Evolutionary conservation across 2,113 vertebrate species (phyloP), one percentile per base, ranked within the genome.

Genomic region (Boleophthalmus pectinirostris): DNA sequence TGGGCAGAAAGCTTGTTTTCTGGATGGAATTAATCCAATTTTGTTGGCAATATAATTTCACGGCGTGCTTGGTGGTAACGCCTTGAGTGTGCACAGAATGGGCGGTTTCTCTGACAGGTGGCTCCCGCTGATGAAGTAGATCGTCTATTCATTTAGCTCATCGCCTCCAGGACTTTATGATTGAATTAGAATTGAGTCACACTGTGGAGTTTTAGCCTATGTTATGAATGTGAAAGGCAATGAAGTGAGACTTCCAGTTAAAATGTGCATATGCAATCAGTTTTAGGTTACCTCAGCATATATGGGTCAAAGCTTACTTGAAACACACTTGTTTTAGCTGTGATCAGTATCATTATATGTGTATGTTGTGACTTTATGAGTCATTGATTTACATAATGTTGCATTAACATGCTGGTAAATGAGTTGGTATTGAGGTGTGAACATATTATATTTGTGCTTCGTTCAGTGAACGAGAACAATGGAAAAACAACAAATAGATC

Each of bases 21-120:
- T 51, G 79, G 86, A 88, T 89, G 88, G 86, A 86, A 92, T 91
- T 82, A 83, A 92, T 90, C 86, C 81, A 46, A 63, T 85, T 58
- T 84, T 79, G 82, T 88, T 38, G 33, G 61, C 20, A 64, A 43
- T 38, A 64, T 64, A 64, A 64, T 64, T 64, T 38, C 61, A 64
- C 29, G 33, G 20, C 33, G 18, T 38, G 33, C 61, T 38, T n/a
- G 18, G 29, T 64, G 61, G 61, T 43, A 38, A 35, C 29, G 86
- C 77, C 76, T 79, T 47, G 73, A 84, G 86, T 81, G 70, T 75
- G 84, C 80, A 72, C 80, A 81, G 65, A 77, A 71, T 63, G 71
- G 75, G 24, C 68, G n/a, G 71, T 68, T 70, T 72, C 64, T 77
- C 56, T 82, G 83, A 77, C 87, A 90, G 85, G 85, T 87, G 78